Base-by-base conservation (phyloP, 2,113 vertebrate genomes). In the Cheirogaleus medius region DNA sequence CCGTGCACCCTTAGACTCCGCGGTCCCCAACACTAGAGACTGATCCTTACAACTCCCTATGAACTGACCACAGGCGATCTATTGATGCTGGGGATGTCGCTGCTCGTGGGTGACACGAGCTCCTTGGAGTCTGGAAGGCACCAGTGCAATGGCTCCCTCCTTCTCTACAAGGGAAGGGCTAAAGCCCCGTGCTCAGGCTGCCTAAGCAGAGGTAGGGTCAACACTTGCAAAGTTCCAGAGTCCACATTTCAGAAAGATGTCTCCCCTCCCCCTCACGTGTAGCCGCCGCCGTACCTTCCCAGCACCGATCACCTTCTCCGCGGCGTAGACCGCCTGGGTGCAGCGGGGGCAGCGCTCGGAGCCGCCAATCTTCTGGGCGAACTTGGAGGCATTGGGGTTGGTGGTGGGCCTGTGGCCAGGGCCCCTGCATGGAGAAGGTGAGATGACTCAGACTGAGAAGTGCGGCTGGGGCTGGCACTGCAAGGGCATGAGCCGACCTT, bases 271-370 rank as follows among this genome's bases (percentile, higher is more conserved):
- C 4, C 15, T 2, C 52, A 47, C 47, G 10, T 9, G 1, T 21
- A 3, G n/a, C 4, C 9, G 63, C 1, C 13, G 3, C 86, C 99
- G 99, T 98, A 99, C 99, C 98, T 99, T 99, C 14, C 99, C 99
- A 18, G 99, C 99, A 90, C 99, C 99, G 0, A 99, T 99, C 97
- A 99, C 99, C 98, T 99, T 99, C 98, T 99, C 99, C 0, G 99
- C 99, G 0, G 99, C 99, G 0, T 99, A 99, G 77, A 99, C 99
- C 0, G 99, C 97, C 91, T 99, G 99, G 25, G 99, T 98, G 13
- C 99, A 99, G 49, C 99, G 99, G 18, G 99, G 99, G 56, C 99
- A 99, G 52, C 98, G 99, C 0, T 99, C 99, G 0, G 99, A 97
- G 21, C 99, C 98, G 0, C 99, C 99, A 0, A 99, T 99, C 97